Conservation (phyloP, 2,888 invertebrate genomes). For the Lacanobia wlatinum region DNA sequence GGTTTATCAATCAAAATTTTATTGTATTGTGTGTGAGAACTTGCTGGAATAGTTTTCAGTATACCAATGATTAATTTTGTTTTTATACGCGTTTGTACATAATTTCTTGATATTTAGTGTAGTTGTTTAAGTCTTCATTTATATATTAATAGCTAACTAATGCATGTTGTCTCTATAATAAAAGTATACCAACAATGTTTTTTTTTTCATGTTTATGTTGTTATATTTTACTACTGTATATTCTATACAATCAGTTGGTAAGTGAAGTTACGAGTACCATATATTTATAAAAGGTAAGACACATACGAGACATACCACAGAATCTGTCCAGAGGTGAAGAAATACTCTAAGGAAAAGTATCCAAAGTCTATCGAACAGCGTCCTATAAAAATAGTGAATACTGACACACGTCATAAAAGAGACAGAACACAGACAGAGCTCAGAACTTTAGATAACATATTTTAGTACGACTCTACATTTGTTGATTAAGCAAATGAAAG, state of each 20-base stretch:
- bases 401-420: no score
- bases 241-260: background rate
- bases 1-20: slow-evolving; percentile 45
- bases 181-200: background rate
- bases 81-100: no score
- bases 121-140: no score
- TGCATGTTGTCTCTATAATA: no score
- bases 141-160: no score
- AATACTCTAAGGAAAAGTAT: no score
- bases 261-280: background rate
- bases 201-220: background rate
- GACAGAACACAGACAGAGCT: no score
- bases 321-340: no score
- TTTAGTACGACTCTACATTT: background rate
- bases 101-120: no score
- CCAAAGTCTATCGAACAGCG: no score
- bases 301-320: no score
- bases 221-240: background rate
- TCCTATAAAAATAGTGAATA: background rate
- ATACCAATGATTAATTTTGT: no score
- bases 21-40: slow-evolving; percentile 36
- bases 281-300: background rate
- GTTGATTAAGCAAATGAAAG: background rate
- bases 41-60: slow-evolving; percentile 9
- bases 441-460: background rate